These are phyloP conservation scores for Chloroceryle aenea DNA, from an alignment of 2,113 vertebrate genomes.

Conservation along the genomic window DNA sequence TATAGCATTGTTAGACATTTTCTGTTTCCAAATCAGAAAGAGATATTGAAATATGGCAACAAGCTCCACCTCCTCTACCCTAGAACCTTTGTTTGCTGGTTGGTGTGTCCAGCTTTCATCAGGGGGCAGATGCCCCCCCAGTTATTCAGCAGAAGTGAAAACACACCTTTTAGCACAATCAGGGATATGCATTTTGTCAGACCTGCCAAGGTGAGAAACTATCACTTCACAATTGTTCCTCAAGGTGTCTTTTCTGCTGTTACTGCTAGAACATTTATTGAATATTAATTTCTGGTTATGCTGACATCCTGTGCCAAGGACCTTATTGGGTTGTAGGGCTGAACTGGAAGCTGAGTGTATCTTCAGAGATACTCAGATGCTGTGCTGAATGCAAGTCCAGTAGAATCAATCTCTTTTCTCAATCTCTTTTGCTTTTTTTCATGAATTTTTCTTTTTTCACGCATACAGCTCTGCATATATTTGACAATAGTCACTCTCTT, in stretches of 20 bases:
- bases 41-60: neutral
- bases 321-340: neutral
- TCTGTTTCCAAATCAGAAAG: neutral
- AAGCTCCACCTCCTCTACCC: neutral
- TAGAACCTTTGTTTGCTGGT: neutral
- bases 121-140: too few species aligned
- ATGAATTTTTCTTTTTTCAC: neutral
- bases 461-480: neutral
- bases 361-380: neutral
- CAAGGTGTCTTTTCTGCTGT: neutral
- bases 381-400: neutral
- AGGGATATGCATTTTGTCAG: neutral
- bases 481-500: neutral
- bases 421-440: neutral
- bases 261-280: neutral
- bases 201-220: neutral
- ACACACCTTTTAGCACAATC: neutral
- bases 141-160: neutral
- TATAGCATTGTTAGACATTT: neutral
- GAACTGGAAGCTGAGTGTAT: neutral
- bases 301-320: neutral
- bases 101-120: neutral
- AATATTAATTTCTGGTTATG: neutral
- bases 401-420: neutral
- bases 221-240: neutral